A percentile compares a stretch with the other conserved stretches of the same genome.
phyloP scores from a whole-genome alignment of 2,797 vertebrate species.

The Dendrocincla fuliginosa region DNA sequence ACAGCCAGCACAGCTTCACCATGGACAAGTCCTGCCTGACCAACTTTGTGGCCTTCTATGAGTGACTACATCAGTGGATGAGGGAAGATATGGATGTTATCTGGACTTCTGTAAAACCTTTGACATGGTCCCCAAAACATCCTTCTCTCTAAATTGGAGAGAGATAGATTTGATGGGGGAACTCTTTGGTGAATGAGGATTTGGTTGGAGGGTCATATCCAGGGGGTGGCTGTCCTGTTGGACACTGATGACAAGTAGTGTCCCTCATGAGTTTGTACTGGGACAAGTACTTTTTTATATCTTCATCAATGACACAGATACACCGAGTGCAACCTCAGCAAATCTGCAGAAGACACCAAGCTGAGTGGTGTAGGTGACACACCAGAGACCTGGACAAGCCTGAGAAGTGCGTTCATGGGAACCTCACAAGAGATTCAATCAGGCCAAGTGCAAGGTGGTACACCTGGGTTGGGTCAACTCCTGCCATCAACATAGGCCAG shows the following conservation, averaged over 20 bases:
- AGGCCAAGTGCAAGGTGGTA: not conserved
- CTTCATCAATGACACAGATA: not conserved
- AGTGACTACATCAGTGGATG: not conserved
- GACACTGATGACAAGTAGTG: not conserved
- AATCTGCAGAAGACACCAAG: not conserved
- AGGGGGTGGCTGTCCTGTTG: not conserved
- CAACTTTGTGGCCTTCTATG: not conserved
- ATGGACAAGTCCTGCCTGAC: not conserved
- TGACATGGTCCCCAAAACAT: rapidly evolving
- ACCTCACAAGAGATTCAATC: not conserved
- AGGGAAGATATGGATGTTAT: rapidly evolving
- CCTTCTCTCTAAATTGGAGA: not conserved
- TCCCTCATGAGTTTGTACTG: not conserved
- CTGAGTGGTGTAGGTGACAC: not conserved
- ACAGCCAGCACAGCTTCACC: not conserved
- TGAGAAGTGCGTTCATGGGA: not conserved
- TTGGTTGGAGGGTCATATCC: not conserved
- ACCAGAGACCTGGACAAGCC: not conserved
- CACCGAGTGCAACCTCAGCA: not conserved
- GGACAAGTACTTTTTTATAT: not conserved
- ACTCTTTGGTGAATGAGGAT: not conserved
- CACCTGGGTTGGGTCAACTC: not conserved
- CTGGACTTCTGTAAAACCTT: not conserved
- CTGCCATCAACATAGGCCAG: not conserved
- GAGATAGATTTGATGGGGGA: not conserved